phyloP scores from a whole-genome alignment of 2,797 vertebrate genomes.

The Tokudaia tokunoshimensis region DNA sequence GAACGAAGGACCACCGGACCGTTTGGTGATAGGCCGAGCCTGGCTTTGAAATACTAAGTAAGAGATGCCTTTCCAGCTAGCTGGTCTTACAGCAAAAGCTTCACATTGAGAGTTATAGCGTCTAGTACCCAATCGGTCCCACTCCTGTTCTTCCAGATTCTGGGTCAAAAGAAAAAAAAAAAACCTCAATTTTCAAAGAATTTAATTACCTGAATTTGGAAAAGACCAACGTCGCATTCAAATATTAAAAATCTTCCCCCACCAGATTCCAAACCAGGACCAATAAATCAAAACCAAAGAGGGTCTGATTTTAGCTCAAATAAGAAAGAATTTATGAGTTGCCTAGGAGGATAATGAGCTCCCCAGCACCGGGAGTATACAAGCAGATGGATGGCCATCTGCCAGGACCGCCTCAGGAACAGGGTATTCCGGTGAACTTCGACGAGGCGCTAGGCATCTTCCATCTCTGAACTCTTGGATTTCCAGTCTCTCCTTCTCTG shows the following conservation, averaged over 20 bases:
- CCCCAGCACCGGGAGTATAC: slow-evolving; percentile 20
- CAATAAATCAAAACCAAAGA: slow-evolving; percentile 19
- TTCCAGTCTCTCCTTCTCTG: slow-evolving; percentile 22
- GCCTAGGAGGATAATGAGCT: slow-evolving; percentile 50
- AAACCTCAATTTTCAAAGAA: slow-evolving; percentile 50
- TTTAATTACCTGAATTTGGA: slow-evolving; percentile 36
- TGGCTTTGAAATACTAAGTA: neutral
- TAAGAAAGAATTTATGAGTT: slow-evolving; percentile 60
- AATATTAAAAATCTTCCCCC: slow-evolving; percentile 15
- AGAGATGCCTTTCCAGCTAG: neutral
- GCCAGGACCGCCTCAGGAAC: neutral
- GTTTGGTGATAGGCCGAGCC: neutral
- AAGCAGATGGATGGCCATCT: slow-evolving; percentile 66
- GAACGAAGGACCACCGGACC: neutral
- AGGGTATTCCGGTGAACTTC: neutral
- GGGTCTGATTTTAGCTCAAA: slow-evolving; percentile 31
- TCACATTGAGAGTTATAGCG: neutral
- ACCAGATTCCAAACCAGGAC: neutral
- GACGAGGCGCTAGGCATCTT: neutral
- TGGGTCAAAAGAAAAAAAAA: neutral
- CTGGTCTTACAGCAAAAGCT: neutral
- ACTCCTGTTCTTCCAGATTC: slow-evolving; percentile 25
- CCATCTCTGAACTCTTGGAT: slow-evolving; percentile 9
- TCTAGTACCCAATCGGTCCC: neutral
- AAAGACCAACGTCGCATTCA: neutral